Evolutionary conservation across 2,113 vertebrate genomes (phyloP), one percentile per base, ranked within the genome.

Genomic region (Amphilophus citrinellus): DNA sequence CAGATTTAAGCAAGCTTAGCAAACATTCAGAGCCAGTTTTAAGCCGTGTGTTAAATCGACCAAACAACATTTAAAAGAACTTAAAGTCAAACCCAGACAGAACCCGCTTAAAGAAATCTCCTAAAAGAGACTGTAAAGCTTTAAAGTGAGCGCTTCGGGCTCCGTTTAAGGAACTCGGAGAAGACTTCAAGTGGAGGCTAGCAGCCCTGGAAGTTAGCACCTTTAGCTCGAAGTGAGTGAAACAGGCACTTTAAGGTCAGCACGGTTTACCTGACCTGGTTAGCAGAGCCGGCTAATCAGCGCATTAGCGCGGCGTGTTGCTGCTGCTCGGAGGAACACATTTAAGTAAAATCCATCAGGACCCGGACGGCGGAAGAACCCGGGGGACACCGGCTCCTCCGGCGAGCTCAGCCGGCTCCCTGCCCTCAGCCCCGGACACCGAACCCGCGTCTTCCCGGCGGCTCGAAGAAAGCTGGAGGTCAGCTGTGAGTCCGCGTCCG

Each of bases 331-430:
- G 18, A 24, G 44, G 61, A 71, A 8, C 7, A 37, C 15, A 3
- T 87, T 95, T 96, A 96, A 65, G 97, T 97, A 89, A 97, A 96
- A 97, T 97, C 97, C 96, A 97, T 97, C 93, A 82, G 95, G 91
- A 90, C 57, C 22, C 59, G 20, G 78, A 30, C 61, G 82, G 20
- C 22, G 42, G 47, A 91, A 56, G 20, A 77, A 82, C 62, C 79
- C 58, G 32, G 79, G 10, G 15, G 1, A 84, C 80, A 84, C 77
- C 88, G 91, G 84, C 80, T 86, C 75, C 71, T 77, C 53, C 11
- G 39, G 1, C 18, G 27, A 44, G 30, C 66, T 81, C 85, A 32
- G 39, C 24, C 53, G 82, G 62, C 63, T 61, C 44, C 10, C 5
- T 0, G 66, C 73, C 3, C 85, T n/a, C 27, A 3, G 60, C 35